Percentiles rank a stretch among this genome's conserved stretches.
Conservation (phyloP, 2,113 vertebrate genomes). For the Narcine bancroftii region DNA sequence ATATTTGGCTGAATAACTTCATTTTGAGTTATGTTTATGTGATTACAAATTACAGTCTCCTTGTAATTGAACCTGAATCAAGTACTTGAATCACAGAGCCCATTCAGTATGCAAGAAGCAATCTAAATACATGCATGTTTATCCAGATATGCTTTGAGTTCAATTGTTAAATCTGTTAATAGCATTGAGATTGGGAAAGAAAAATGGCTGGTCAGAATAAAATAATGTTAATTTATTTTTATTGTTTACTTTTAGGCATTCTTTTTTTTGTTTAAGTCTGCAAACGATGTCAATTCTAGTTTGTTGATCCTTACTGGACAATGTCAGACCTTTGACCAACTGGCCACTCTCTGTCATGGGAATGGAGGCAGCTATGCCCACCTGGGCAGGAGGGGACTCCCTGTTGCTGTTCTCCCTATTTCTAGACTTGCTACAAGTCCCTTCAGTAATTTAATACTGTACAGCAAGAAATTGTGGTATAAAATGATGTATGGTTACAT, state of each 20-base stretch:
- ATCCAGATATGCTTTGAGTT: constrained; percentile 1
- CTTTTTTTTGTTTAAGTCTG: constrained; percentile 52
- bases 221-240: constrained; percentile 42
- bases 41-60: background rate
- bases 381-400: constrained; percentile 52
- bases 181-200: constrained; percentile 32
- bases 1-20: background rate
- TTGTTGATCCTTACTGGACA: constrained; percentile 48
- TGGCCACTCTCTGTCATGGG: constrained; percentile 58
- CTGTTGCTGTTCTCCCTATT: constrained; percentile 52
- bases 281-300: constrained; percentile 51
- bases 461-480: constrained; percentile 59
- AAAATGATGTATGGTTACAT: background rate
- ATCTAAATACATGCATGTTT: too few relatives aligned
- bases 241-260: constrained; percentile 40
- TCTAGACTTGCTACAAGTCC: constrained; percentile 50
- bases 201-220: constrained; percentile 24
- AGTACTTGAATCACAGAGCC: background rate
- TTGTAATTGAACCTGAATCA: background rate
- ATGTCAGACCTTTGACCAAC: constrained; percentile 63
- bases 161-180: background rate
- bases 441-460: constrained; percentile 47
- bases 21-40: background rate
- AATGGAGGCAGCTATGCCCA: constrained; percentile 50
- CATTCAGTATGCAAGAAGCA: background rate